Evolutionary conservation across 2,113 vertebrate genomes (phyloP).

Genomic region (Meleagris gallopavo): DNA sequence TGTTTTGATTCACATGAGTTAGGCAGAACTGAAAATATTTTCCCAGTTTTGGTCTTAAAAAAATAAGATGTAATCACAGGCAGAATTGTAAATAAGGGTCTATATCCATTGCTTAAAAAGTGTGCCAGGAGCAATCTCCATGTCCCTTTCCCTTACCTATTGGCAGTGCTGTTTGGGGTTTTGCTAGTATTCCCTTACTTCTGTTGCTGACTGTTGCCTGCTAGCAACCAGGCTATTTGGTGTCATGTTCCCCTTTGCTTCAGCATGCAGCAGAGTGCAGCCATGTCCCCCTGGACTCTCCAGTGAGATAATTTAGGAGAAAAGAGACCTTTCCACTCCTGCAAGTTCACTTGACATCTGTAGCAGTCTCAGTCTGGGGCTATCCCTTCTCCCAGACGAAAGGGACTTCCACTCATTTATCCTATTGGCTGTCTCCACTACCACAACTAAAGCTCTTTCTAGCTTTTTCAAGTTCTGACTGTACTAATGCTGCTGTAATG

Average conservation of each 20-base stretch:
- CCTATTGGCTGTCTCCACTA: not conserved
- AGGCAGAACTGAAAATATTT: not conserved
- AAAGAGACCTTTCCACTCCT: not conserved
- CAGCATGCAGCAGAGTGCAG: not conserved
- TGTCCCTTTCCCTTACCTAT: not conserved
- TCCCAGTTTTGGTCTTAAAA: not conserved
- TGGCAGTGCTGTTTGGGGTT: not conserved
- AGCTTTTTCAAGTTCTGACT: not conserved
- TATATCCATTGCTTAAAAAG: too few species aligned
- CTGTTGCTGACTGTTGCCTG: not conserved
- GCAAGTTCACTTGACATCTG: too few species aligned
- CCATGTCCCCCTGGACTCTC: not conserved
- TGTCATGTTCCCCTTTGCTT: not conserved
- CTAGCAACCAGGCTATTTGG: not conserved
- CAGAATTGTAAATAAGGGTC: not conserved
- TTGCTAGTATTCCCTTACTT: not conserved
- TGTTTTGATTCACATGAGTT: not conserved
- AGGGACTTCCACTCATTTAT: not conserved
- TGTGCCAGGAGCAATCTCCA: not conserved
- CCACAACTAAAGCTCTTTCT: not conserved
- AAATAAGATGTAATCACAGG: not conserved
- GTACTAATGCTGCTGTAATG: not conserved
- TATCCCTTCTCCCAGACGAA: not conserved
- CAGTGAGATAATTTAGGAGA: not conserved
- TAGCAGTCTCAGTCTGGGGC: not conserved